Evolutionary conservation across 2,113 vertebrate species (phyloP).

Genomic region (Pungitius pungitius): DNA sequence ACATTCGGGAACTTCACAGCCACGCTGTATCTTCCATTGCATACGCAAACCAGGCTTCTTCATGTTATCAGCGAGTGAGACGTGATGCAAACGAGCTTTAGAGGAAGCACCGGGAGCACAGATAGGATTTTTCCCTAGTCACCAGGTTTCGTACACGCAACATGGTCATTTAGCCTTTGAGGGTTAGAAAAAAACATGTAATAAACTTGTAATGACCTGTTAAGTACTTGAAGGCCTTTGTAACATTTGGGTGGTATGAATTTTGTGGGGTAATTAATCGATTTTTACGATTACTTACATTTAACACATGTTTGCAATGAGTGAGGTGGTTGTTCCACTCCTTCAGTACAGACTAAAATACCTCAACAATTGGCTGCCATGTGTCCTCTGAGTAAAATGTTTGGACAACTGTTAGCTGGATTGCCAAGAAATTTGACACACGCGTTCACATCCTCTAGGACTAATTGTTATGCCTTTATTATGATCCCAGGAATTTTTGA

Average conservation of each 20-base stretch:
- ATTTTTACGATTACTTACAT: background rate
- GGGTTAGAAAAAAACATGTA: conserved; percentile 10
- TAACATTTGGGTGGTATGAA: background rate
- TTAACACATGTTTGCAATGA: background rate
- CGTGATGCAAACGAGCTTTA: conserved; percentile 55
- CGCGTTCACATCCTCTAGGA: background rate
- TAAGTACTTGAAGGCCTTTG: background rate
- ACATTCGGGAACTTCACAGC: conserved; percentile 41
- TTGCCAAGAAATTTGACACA: background rate
- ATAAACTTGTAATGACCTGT: background rate
- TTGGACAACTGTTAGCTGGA: background rate
- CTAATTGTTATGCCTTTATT: background rate
- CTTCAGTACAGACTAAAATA: background rate
- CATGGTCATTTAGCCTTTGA: conserved; percentile 30
- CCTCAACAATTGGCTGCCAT: background rate
- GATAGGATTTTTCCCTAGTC: conserved; percentile 58
- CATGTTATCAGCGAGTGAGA: conserved; percentile 32
- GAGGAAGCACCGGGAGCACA: conserved; percentile 54
- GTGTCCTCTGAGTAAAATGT: background rate
- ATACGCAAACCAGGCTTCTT: conserved; percentile 45
- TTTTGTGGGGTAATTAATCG: no score
- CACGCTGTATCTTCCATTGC: conserved; percentile 3
- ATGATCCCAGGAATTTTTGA: background rate
- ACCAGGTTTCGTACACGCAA: conserved; percentile 38
- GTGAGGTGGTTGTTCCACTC: background rate